Evolutionary conservation across 1,140 invertebrate species (phyloP).

Genomic region (Bombus sibiricus): DNA sequence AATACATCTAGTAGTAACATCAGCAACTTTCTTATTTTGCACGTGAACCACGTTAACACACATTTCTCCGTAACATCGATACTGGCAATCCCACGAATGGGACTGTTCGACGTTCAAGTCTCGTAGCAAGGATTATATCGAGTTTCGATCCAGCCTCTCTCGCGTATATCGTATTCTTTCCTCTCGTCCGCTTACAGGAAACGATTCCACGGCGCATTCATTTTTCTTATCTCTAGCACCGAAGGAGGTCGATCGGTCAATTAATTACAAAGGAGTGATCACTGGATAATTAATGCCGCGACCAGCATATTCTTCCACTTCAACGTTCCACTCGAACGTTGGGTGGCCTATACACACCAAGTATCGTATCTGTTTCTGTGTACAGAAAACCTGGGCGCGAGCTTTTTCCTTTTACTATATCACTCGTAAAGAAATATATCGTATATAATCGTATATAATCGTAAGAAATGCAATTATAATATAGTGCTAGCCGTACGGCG

Average conservation of each 20-base stretch:
- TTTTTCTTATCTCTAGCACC: constrained; percentile 50
- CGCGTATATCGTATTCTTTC: background rate
- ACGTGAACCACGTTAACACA: background rate
- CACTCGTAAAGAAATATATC: no score
- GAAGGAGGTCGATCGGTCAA: constrained; percentile 56
- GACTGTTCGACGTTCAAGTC: background rate
- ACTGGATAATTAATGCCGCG: constrained; percentile 55
- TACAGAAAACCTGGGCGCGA: constrained; percentile 12
- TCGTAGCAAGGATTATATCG: background rate
- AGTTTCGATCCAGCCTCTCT: background rate
- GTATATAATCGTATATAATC: no score
- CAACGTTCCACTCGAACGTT: constrained; percentile 34
- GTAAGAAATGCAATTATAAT: constrained; percentile 4
- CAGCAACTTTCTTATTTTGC: background rate
- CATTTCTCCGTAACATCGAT: background rate
- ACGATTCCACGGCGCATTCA: constrained; percentile 7
- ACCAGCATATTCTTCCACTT: constrained; percentile 29
- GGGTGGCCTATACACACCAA: constrained; percentile 34
- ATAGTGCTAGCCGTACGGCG: background rate
- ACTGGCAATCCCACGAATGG: background rate
- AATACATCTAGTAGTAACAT: background rate
- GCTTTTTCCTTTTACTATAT: background rate
- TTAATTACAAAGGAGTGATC: constrained; percentile 59
- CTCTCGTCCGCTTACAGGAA: background rate
- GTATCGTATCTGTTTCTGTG: background rate